Evolutionary conservation across 53 echinoderm and acorn worm species (phyloP).

Genomic region (Zoroaster sp.): DNA sequence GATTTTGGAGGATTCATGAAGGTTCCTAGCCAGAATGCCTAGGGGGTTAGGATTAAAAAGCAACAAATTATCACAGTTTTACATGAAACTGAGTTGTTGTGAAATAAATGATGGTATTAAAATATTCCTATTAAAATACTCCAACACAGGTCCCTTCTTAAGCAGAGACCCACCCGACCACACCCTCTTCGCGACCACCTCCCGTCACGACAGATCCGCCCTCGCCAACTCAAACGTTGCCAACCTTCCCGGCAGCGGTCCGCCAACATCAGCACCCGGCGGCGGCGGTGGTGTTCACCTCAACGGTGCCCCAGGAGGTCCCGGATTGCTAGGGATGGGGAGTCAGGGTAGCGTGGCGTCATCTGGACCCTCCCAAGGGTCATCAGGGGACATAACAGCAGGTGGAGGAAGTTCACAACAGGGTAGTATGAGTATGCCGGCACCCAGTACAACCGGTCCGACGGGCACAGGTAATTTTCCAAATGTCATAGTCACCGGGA

Average conservation of each 20-base stretch:
- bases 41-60: too few relatives aligned
- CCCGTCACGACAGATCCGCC: constrained; percentile 57
- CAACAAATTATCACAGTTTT: too few relatives aligned
- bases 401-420: constrained; percentile 13
- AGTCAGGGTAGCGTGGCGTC: neutral
- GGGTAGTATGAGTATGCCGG: constrained; percentile 66
- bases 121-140: too few relatives aligned
- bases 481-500: neutral
- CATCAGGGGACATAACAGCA: constrained; percentile 7
- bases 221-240: neutral
- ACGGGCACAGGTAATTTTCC: constrained; percentile 36
- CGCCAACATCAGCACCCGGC: neutral
- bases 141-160: constrained; percentile 73
- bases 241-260: neutral
- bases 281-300: constrained; percentile 20
- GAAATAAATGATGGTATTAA: too few relatives aligned
- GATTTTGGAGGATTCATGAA: too few relatives aligned
- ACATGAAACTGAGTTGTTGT: too few relatives aligned
- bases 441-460: constrained; percentile 59
- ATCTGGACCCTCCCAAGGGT: neutral
- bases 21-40: too few relatives aligned
- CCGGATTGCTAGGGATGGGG: neutral
- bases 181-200: constrained; percentile 70
- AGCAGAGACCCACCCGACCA: constrained; percentile 77
- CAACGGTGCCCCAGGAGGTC: neutral